Conservation (phyloP, 2,113 vertebrate genomes). For the Pterocles gutturalis region DNA sequence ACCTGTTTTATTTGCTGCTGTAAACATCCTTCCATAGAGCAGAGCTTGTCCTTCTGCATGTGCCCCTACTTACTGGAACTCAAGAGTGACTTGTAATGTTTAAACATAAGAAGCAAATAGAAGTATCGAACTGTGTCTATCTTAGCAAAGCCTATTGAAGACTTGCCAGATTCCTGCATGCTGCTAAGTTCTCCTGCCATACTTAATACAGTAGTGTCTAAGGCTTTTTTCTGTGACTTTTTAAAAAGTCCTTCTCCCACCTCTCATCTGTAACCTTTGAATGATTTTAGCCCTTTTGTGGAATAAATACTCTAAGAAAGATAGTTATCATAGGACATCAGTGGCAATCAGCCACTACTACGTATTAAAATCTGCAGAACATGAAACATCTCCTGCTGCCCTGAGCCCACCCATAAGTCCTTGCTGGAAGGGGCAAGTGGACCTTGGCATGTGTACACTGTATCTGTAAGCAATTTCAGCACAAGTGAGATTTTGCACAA, state of each 20-base stretch:
- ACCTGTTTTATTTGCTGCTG: background rate
- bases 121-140: background rate
- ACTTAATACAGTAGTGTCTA: background rate
- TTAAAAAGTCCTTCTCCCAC: background rate
- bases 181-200: background rate
- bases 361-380: background rate
- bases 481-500: background rate
- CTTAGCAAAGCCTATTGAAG: background rate
- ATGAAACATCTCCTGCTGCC: background rate
- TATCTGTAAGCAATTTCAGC: background rate
- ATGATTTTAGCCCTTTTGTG: background rate
- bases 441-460: background rate
- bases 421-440: background rate
- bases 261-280: background rate
- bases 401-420: background rate
- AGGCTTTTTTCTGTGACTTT: background rate
- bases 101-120: background rate
- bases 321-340: background rate
- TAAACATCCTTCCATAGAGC: background rate
- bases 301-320: background rate
- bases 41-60: background rate
- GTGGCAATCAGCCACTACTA: background rate
- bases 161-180: background rate
- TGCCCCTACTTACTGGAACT: background rate
- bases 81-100: background rate